A percentile compares a stretch with the other conserved stretches of the same genome.
These are phyloP conservation scores for Lophius piscatorius DNA, from an alignment of 2,113 vertebrate species.

Conservation along the genomic window DNA sequence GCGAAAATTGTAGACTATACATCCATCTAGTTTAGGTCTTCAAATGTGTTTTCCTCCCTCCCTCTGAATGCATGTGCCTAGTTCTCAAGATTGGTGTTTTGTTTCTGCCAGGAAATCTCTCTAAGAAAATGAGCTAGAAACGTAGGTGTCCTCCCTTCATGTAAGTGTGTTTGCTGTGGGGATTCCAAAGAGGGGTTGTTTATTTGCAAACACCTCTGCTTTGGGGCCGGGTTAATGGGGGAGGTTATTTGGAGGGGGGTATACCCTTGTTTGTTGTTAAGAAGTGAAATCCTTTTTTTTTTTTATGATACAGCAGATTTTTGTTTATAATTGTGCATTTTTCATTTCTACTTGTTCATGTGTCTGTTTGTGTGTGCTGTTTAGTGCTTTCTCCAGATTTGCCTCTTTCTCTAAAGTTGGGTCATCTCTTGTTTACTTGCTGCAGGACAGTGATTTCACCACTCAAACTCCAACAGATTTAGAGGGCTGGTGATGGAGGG, in stretches of 20 bases:
- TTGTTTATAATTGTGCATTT: not conserved
- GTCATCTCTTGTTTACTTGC: conserved; percentile 47
- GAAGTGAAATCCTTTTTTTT: not conserved
- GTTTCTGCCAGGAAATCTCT: conserved; percentile 41
- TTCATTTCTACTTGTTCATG: not conserved
- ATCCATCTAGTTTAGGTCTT: too few species aligned
- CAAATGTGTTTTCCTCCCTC: conserved; percentile 10
- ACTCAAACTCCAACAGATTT: conserved; percentile 47
- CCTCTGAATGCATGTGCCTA: not conserved
- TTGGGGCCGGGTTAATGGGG: conserved; percentile 1
- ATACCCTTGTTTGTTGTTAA: not conserved
- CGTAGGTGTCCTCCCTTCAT: conserved; percentile 21
- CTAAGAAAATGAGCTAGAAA: conserved; percentile 20
- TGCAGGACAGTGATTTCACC: conserved; percentile 59
- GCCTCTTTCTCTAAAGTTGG: not conserved
- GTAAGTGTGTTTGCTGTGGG: conserved; percentile 28
- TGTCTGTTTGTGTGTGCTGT: not conserved
- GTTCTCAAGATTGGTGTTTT: conserved; percentile 13
- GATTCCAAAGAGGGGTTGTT: conserved; percentile 57
- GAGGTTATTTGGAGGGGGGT: not conserved
- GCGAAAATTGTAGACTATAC: too few species aligned
- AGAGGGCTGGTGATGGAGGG: conserved; percentile 20
- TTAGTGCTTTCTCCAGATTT: not conserved
- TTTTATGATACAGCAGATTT: not conserved
- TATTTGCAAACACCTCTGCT: conserved; percentile 52